Percentiles rank a stretch among this genome's conserved stretches.
Evolutionary conservation across 2,113 vertebrate genomes (phyloP).

Genomic region (Amphiprion ocellaris): DNA sequence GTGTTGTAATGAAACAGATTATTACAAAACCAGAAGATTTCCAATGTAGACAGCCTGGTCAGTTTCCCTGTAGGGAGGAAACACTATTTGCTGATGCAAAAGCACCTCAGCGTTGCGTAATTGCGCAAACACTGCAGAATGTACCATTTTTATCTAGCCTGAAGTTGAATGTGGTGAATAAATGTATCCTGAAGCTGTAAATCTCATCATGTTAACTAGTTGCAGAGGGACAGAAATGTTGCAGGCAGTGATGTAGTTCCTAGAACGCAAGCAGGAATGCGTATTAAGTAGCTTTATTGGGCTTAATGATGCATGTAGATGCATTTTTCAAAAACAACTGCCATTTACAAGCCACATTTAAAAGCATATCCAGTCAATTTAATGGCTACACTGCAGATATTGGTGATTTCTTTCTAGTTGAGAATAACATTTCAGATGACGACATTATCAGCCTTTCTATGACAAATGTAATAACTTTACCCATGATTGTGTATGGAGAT

Average conservation of each 20-base stretch:
- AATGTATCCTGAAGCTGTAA: background rate
- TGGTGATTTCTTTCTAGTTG: no score
- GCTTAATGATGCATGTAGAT: conserved; percentile 1
- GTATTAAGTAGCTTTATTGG: background rate
- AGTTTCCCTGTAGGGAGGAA: no score
- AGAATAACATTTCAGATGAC: no score
- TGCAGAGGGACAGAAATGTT: no score
- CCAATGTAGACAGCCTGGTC: no score
- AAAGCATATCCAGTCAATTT: background rate
- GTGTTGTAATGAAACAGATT: background rate
- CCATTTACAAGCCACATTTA: background rate
- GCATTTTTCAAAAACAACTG: background rate
- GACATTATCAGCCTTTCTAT: no score
- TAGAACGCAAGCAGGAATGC: background rate
- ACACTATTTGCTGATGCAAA: background rate
- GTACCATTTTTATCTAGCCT: background rate
- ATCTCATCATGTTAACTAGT: background rate
- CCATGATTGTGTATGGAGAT: no score
- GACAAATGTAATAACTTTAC: no score
- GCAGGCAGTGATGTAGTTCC: background rate
- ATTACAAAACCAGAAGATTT: no score
- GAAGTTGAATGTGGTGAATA: background rate
- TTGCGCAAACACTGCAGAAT: background rate
- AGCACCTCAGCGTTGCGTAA: background rate
- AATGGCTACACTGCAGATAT: no score